Conservation (phyloP, 2,888 invertebrate genomes). For the Cataglyphis altisquamis region DNA sequence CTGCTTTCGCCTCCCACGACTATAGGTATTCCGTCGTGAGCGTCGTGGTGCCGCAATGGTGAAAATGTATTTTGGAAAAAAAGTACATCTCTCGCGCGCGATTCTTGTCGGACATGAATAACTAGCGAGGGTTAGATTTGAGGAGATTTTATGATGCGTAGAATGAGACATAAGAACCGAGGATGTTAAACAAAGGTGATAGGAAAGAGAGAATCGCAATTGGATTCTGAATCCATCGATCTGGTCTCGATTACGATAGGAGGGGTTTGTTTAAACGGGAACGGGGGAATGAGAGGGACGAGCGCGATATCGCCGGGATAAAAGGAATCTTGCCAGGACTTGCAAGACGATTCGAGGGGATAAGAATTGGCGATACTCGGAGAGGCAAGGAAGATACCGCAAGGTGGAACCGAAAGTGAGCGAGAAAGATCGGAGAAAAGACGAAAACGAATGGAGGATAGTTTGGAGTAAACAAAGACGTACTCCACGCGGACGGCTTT, state of each 20-base stretch:
- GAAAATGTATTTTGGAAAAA: constrained; percentile 76
- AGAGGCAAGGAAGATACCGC: background rate
- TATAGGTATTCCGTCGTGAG: constrained; percentile 37
- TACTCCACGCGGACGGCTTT: constrained; percentile 49
- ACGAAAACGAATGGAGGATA: constrained; percentile 49
- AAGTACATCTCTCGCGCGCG: constrained; percentile 50
- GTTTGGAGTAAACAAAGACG: constrained; percentile 61
- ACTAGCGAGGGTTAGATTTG: constrained; percentile 54
- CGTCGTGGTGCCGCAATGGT: constrained; percentile 37
- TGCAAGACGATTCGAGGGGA: constrained; percentile 14
- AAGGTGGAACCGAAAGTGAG: constrained; percentile 42
- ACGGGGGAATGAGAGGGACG: constrained; percentile 21
- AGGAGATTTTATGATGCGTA: constrained; percentile 61
- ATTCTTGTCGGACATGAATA: constrained; percentile 50
- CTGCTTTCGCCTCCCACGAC: constrained; percentile 36
- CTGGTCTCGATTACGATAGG: constrained; percentile 73
- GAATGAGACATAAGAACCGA: background rate
- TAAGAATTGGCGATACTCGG: constrained; percentile 33
- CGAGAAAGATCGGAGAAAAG: constrained; percentile 34
- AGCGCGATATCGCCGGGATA: constrained; percentile 40
- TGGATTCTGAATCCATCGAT: constrained; percentile 82
- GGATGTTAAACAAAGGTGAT: constrained; percentile 21
- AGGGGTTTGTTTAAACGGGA: constrained; percentile 72
- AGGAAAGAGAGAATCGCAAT: constrained; percentile 69
- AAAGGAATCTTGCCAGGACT: constrained; percentile 38